Evolutionary conservation across 1,140 invertebrate genomes (phyloP), one percentile per base, ranked within the genome.

Genomic region (Megalopta genalis): DNA sequence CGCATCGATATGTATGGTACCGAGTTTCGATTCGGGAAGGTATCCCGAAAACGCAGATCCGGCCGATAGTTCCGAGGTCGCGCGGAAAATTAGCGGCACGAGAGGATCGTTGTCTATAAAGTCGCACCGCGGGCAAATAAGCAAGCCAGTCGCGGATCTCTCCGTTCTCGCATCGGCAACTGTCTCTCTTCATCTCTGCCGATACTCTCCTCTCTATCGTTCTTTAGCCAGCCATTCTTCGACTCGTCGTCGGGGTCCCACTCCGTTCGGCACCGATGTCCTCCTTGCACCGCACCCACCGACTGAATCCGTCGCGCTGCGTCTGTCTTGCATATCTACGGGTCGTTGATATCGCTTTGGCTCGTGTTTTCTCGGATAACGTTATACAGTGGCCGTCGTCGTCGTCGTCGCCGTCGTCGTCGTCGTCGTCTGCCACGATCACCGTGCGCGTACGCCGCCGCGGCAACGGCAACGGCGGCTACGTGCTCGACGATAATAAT

Each of bases 261-360:
- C 25, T 27, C 7, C 5, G 9, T 2, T 1, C n/a, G 42, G 23
- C 16, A 18, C 39, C 42, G 27, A 21, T 52, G 60, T 1, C 14
- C 46, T 27, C 21, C 23, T 25, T 12, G 42, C 42, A 60, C 49
- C 8, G 9, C 16, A 12, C n/a, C n/a, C 49, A 9, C 3, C 16
- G 18, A 7, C 10, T 12, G 1, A n/a, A 65, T 46, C 16, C 12
- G 5, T 39, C 60, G 75, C n/a, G 32, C 42, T 59, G 7, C 49
- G 57, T 52, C 27, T 18, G 57, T 70, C 54, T 23, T 21, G 18
- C 66, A 59, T 86, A 88, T 88, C 80, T 86, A 69, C 82, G 80
- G 87, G 86, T 88, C 87, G 86, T 88, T 88, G 87, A 88, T 88
- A 88, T 88, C 84, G 70, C 42, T n/a, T 60, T 72, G 84, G 69